Evolutionary conservation across 2,888 invertebrate species (phyloP).

Genomic region (Macrosoma leucophasiata): DNA sequence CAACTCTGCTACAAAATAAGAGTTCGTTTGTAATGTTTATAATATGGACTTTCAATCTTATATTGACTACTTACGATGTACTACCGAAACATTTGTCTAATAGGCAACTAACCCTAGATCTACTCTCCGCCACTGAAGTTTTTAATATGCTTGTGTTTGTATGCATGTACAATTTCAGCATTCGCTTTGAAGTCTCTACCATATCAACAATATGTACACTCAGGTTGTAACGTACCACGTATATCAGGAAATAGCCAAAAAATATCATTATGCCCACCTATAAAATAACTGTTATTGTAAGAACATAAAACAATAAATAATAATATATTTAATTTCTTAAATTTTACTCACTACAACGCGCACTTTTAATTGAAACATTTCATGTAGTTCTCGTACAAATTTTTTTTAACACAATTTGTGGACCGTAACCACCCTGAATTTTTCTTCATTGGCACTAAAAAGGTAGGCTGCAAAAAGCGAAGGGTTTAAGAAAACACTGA

Average conservation of each 20-base stretch:
- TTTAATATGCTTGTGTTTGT: too few species aligned
- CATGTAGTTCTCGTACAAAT: conserved; percentile 24
- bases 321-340: conserved; percentile 1
- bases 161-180: too few species aligned
- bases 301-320: not conserved
- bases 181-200: conserved; percentile 37
- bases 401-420: conserved; percentile 1
- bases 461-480: too few species aligned
- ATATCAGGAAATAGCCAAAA: conserved; percentile 69
- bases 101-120: too few species aligned
- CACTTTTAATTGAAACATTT: conserved; percentile 53
- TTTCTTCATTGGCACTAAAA: too few species aligned
- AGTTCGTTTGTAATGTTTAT: too few species aligned
- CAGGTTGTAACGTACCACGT: conserved; percentile 57
- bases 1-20: too few species aligned
- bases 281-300: conserved; percentile 21
- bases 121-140: too few species aligned
- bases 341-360: conserved; percentile 52
- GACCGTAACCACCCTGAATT: conserved; percentile 19
- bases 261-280: conserved; percentile 74
- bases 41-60: too few species aligned
- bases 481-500: too few species aligned
- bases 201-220: conserved; percentile 66
- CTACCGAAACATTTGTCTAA: too few species aligned
- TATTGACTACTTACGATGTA: too few species aligned